Evolutionary conservation across 2,113 vertebrate species (phyloP), one percentile per base, ranked within the genome.

Genomic region (Acanthisitta chloris): DNA sequence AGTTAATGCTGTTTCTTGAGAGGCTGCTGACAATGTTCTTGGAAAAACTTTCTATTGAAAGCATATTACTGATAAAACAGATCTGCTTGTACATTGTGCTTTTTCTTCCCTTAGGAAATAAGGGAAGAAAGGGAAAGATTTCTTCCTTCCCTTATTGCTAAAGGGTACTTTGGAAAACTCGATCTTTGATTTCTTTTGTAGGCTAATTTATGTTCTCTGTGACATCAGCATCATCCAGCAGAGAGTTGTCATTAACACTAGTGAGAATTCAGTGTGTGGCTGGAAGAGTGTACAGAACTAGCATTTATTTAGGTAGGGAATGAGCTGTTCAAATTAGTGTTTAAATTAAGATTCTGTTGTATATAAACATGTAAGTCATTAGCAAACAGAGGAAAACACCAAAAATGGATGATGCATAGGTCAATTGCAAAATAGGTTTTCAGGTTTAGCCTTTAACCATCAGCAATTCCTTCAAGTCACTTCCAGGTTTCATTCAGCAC

Each of bases 51-150:
- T 43, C 88, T 71, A 0, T 28, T 83, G 84, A 92, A 76, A 96
- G 83, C 48, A 28, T 48, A 28, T 40, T 72, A 81, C 67, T 86
- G 93, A 38, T 80, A 77, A 83, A 90, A 64, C 42, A 86, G 36
- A 80, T 71, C 82, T 69, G 67, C 69, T 81, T 79, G 72, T 92
- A 81, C 42, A 61, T 81, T 81, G 72, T 88, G 64, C 55, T 90
- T 95, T 86, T 90, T 55, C n/a, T 93, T 92, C 92, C 71, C 82
- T 86, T 77, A 59, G 65, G 67, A 95, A 78, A 86, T 51, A 49
- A 31, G 43, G 65, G 48, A 62, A 86, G 52, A 72, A 52, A 80
- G 54, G 58, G 38, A 12, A 72, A 84, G 33, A 21, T 1, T 24
- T 86, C 82, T 88, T 78, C 34, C 38, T 83, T 92, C 43, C 55